Base-by-base conservation (phyloP, 1,140 invertebrate species). In the Drosophila tani region DNA sequence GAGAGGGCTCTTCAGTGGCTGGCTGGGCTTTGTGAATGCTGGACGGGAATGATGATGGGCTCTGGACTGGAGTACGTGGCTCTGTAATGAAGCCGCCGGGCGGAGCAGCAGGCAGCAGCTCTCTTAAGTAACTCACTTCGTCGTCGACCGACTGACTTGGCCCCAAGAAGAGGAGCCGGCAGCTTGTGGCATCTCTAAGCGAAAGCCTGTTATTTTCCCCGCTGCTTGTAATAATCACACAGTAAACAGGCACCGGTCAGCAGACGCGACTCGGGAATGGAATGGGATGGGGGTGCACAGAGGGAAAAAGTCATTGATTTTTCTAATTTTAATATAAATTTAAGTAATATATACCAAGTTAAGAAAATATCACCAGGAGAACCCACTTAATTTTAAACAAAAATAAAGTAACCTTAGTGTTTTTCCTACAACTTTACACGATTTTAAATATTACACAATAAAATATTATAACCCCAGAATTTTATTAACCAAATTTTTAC, bases 181-280 rank as follows among this genome's bases (percentile, higher is more conserved):
- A 63, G 56, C 50, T 69, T 49, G 27, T 81, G 66, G 65, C 46
- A 71, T 76, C 80, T 87, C 80, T 82, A 84, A 86, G 84, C 85
- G 70, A 84, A 75, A 90, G 84, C 84, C 84, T 88, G 85, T 88
- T 88, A 88, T 87, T 87, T 87, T 87, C 77, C 81, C 29, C 70
- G 68, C 69, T 74, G 64, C 82, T 79, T 84, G 85, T 88, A 88
- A 88, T 88, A 90, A 88, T 88, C 85, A 81, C 85, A 90, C 74
- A 90, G 84, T 75, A 84, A 90, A 90, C 84, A 90, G 84, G 71
- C 84, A 88, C 47, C 32, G 46, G 67, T 51, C 53, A 21, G 62
- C 45, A 50, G 15, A 29, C 43, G 57, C 38, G 59, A 38, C 38
- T 47, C 12, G 43, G 41, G 41, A 40, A 35, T 40, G 27, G 50